Evolutionary conservation across 2,888 invertebrate genomes (phyloP), one percentile per base, ranked within the genome.

Genomic region (Orthosia incerta): DNA sequence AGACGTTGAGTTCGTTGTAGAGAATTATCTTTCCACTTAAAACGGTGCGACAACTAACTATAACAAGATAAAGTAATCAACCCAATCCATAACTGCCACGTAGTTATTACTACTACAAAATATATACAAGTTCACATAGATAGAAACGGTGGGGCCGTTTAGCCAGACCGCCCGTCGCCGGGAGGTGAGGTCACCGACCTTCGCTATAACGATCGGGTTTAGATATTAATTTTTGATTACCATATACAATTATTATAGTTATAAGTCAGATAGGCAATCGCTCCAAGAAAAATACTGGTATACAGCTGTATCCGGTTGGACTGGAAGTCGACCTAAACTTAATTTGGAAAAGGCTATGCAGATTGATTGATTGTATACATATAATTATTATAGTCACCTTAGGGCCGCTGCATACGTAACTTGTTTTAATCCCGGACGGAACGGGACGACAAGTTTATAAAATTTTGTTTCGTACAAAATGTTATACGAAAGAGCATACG

Each of bases 121-220:
- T 31, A 48, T 15, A 70, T 18, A 48, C 18, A 23, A n/a, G 46
- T 23, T 15, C 20, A 66, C 59, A 53, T 71, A 77, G 31, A 71
- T 62, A 65, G 67, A 53, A 16, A 60, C 63, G 50, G 74, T 46
- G 50, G 74, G 46, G 45, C 66, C 18, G 20, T 56, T 70, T 77
- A 50, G 50, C 80, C 82, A 90, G 90, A 90, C 90, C 60, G 75
- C 79, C 69, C 82, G 89, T 79, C 89, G 90, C 88, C 87, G 26
- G 66, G 67, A 79, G 87, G 80, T 83, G 77, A 85, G 83, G 75
- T 76, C 71, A 59, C 16, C 57, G 63, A 85, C 67, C 81, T 67
- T 66, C 39, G 31, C 20, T 23, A 60, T 78, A 80, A 79, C 82
- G 76, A 79, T 84, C 26, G 31, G 51, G 18, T 46, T 20, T 59